These are phyloP conservation scores for Bubo blakistoni DNA, from an alignment of 2,113 vertebrate genomes.

Conservation along the genomic window DNA sequence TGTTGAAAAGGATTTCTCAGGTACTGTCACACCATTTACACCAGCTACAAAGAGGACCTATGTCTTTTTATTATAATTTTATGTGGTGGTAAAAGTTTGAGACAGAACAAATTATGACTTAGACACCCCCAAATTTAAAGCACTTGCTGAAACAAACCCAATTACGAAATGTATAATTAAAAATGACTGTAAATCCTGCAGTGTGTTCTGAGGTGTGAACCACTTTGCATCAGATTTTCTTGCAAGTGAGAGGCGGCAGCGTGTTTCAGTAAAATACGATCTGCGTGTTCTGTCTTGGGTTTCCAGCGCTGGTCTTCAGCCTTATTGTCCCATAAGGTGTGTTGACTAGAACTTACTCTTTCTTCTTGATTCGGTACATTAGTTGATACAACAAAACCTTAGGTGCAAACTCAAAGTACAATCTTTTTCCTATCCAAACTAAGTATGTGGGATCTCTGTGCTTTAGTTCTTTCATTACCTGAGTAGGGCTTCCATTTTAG, in stretches of 20 bases:
- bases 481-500: background rate
- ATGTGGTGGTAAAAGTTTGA: background rate
- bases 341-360: background rate
- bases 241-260: background rate
- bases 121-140: background rate
- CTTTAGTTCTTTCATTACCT: background rate
- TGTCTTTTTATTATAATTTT: background rate
- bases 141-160: background rate
- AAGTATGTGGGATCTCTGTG: background rate
- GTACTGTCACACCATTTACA: background rate
- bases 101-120: background rate
- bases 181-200: background rate
- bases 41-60: background rate
- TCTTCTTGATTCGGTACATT: background rate
- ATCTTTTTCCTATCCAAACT: accelerated
- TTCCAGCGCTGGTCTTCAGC: background rate
- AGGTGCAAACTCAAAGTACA: background rate
- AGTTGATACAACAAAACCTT: accelerated
- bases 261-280: background rate
- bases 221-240: background rate
- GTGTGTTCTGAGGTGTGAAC: background rate
- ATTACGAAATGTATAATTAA: background rate
- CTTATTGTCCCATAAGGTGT: background rate
- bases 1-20: background rate
- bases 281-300: background rate